Evolutionary conservation across 2,113 vertebrate species (phyloP).

Genomic region (Helogale parvula): DNA sequence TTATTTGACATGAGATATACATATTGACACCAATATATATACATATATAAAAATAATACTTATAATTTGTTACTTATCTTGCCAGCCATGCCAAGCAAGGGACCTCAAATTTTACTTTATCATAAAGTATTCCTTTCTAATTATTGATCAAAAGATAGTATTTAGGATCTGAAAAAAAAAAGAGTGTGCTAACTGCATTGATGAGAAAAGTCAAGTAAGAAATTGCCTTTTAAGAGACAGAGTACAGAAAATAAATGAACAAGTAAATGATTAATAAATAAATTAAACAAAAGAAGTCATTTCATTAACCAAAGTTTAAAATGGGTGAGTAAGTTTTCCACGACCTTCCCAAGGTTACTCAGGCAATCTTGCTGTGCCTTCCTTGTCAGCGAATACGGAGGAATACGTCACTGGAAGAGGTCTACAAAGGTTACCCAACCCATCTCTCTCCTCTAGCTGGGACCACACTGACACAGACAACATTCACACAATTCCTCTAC

Average conservation of each 20-base stretch:
- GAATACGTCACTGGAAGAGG: background rate
- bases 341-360: conserved; percentile 14
- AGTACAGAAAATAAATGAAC: conserved; percentile 25
- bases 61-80: background rate
- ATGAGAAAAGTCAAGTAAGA: background rate
- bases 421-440: background rate
- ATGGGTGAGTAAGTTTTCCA: background rate
- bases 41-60: background rate
- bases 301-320: conserved; percentile 26
- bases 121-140: background rate
- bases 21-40: background rate
- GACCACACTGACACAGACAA: background rate
- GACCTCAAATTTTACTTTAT: background rate
- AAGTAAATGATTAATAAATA: background rate
- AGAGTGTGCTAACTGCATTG: background rate
- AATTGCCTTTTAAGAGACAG: background rate
- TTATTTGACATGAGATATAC: background rate
- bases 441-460: background rate
- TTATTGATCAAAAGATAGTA: background rate
- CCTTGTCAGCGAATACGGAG: conserved; percentile 4
- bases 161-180: background rate
- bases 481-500: background rate
- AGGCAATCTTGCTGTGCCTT: background rate
- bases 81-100: background rate
- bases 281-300: background rate